Evolutionary conservation across 2,888 invertebrate species (phyloP), one percentile per base, ranked within the genome.

Genomic region (Limnephilus rhombicus): DNA sequence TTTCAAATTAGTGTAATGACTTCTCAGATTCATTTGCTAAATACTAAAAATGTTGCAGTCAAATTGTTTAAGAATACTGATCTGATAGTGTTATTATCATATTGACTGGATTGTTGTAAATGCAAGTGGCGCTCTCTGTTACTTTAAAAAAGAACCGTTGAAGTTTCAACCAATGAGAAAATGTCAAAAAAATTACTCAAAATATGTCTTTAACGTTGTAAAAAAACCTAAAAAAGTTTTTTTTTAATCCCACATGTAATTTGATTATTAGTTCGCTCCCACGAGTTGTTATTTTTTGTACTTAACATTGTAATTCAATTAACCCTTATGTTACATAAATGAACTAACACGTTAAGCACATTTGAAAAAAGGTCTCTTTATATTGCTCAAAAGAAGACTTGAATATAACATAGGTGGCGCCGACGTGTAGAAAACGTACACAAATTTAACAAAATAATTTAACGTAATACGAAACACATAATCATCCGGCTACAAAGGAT

Each of bases 401-500:
- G 18, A 45, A 68, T 9, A 24, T 24, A 68, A 68, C n/a, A 68
- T 9, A 68, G 68, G 68, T 24, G 24, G 24, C 24, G 24, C 18
- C 7, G 24, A 7, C 68, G 53, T 53, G 4, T 37, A 41, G 5
- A 68, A 68, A 68, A 24, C 68, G 68, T n/a, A 68, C 68, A 68
- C 24, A n/a, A 68, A n/a, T 68, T 68, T 24, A 68, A 68, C 68
- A 68, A 68, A 68, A 68, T 68, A 68, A 68, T 68, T 24, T 68
- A 68, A 68, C 68, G 68, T 68, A 68, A 68, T 68, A 24, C 68
- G 68, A 68, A 68, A 68, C 68, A 34, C 34, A 83, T 24, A 34
- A 41, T 24, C 31, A 83, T 37, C 24, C 83, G 11, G 83, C 41
- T n/a, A 83, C 83, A 83, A 83, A 83, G 83, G 83, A 83, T 37